Evolutionary conservation across 2,797 vertebrate genomes (phyloP).

Genomic region (Crypturellus tataupa): DNA sequence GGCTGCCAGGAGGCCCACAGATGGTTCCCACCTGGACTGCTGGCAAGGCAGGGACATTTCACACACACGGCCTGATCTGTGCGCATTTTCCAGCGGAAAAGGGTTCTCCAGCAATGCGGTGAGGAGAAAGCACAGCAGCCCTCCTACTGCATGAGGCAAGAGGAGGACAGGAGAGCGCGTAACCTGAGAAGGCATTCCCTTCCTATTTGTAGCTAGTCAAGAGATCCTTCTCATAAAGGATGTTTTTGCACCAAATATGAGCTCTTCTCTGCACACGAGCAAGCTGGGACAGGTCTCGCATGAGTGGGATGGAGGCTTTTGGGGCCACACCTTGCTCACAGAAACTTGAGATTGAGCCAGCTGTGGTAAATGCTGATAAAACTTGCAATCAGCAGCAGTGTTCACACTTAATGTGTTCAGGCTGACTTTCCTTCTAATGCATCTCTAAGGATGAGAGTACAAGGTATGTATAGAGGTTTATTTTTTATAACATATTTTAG

Average conservation of each 20-base stretch:
- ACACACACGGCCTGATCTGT: not conserved
- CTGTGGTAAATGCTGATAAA: not conserved
- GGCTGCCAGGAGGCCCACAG: not conserved
- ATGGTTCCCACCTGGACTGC: not conserved
- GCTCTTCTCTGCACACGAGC: not conserved
- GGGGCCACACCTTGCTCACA: slow-evolving; percentile 45
- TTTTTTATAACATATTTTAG: not conserved
- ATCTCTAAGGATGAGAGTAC: not conserved
- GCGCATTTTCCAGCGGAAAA: not conserved
- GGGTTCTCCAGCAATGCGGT: not conserved
- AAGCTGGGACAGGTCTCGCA: slow-evolving; percentile 25
- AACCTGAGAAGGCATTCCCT: not conserved
- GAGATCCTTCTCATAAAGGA: not conserved
- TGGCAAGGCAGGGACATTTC: not conserved
- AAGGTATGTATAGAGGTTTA: not conserved
- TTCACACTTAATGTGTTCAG: not conserved
- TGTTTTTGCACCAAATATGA: not conserved
- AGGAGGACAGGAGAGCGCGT: not conserved
- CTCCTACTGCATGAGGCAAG: not conserved
- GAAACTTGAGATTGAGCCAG: slow-evolving; percentile 53
- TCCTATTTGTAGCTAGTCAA: not conserved
- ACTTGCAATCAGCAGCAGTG: not conserved
- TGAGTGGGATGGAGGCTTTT: not conserved
- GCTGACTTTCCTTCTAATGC: slow-evolving; percentile 18
- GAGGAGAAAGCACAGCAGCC: not conserved